These are phyloP conservation scores for Elegia similella DNA, from an alignment of 2,888 invertebrate genomes.

Conservation along the genomic window DNA sequence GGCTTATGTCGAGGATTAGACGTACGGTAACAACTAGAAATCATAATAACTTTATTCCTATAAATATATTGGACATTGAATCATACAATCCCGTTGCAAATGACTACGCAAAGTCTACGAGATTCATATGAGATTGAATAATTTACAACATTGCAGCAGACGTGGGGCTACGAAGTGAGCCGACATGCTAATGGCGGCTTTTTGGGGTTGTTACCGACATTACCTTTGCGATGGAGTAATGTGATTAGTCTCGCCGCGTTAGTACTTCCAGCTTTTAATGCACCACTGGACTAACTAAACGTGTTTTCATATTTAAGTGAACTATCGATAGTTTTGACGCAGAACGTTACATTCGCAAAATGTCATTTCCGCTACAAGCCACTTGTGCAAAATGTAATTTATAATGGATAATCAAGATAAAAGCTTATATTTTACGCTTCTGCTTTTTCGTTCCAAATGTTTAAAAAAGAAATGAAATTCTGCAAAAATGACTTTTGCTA, in stretches of 20 bases:
- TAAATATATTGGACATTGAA: too few relatives aligned
- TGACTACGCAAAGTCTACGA: slow-evolving; percentile 33
- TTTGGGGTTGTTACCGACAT: slow-evolving; percentile 56
- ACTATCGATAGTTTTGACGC: not conserved
- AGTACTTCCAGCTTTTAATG: slow-evolving; percentile 60
- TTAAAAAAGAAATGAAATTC: too few relatives aligned
- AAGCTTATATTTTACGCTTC: too few relatives aligned
- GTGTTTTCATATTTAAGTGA: slow-evolving; percentile 44
- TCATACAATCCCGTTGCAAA: slow-evolving; percentile 9
- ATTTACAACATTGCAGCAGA: slow-evolving; percentile 37
- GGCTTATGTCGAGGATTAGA: too few relatives aligned
- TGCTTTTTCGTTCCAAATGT: too few relatives aligned
- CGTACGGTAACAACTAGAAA: too few relatives aligned
- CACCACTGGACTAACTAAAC: slow-evolving; percentile 44
- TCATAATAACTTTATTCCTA: too few relatives aligned
- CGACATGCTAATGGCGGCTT: slow-evolving; percentile 58
- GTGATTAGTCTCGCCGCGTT: slow-evolving; percentile 65
- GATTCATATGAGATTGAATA: slow-evolving; percentile 44
- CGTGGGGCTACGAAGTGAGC: slow-evolving; percentile 32
- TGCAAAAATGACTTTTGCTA: too few relatives aligned
- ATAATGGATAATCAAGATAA: too few relatives aligned
- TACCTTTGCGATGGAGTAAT: slow-evolving; percentile 65
- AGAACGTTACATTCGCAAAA: too few relatives aligned
- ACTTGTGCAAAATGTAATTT: too few relatives aligned
- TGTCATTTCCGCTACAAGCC: too few relatives aligned